A percentile compares a stretch with the other conserved stretches of the same genome.
These are phyloP conservation scores for Nephrotoma flavescens DNA, from an alignment of 2,888 invertebrate genomes.

Conservation along the genomic window DNA sequence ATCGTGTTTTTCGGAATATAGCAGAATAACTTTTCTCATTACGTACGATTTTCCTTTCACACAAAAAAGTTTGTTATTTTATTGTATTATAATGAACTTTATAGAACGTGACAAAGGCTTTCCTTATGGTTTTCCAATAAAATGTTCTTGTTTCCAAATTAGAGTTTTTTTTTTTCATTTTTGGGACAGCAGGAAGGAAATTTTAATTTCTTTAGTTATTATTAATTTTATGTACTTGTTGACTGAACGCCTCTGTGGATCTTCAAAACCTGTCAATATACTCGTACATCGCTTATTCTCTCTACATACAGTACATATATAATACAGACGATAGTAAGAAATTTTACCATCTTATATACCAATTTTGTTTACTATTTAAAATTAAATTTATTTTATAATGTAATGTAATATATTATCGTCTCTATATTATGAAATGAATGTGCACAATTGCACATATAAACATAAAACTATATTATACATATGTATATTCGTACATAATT, in stretches of 20 bases:
- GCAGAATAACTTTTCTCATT: background rate
- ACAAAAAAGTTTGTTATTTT: background rate
- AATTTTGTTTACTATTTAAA: background rate
- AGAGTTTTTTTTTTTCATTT: background rate
- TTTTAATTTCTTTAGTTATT: background rate
- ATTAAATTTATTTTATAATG: background rate
- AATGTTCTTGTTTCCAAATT: background rate
- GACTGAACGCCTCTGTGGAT: background rate
- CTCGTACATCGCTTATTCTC: background rate
- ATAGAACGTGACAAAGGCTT: background rate
- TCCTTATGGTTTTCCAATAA: background rate
- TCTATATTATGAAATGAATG: background rate
- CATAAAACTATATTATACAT: background rate
- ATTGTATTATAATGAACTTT: conserved; percentile 1
- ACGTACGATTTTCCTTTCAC: background rate
- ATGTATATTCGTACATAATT: background rate
- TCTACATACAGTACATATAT: background rate
- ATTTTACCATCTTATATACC: background rate
- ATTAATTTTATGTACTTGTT: background rate
- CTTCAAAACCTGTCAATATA: background rate
- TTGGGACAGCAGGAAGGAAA: background rate
- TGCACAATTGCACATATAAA: background rate
- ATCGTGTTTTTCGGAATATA: background rate
- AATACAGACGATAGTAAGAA: background rate
- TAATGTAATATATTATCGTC: background rate